Percentiles rank a stretch among this genome's conserved stretches.
phyloP scores from a whole-genome alignment of 2,888 invertebrate genomes.

The Mimumesa dahlbomi region DNA sequence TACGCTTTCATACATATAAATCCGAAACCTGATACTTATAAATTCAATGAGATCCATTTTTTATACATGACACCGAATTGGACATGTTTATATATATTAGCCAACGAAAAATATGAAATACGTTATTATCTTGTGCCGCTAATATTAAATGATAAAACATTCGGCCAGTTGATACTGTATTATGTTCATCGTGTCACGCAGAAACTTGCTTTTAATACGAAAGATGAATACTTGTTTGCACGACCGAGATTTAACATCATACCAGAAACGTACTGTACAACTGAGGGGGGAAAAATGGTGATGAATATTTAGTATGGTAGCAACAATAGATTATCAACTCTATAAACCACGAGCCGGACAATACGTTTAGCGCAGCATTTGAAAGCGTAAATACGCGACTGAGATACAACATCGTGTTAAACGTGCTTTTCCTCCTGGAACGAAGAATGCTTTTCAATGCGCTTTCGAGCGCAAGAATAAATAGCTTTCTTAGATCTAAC shows the following conservation, averaged over 20 bases:
- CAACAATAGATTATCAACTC: slow-evolving; percentile 44
- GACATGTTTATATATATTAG: not conserved
- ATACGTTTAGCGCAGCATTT: slow-evolving; percentile 17
- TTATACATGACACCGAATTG: not conserved
- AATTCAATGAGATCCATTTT: not conserved
- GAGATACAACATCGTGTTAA: slow-evolving; percentile 40
- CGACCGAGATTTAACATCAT: not conserved
- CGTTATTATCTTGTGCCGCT: not conserved
- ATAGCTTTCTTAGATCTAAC: slow-evolving; percentile 12
- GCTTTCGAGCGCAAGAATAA: not conserved
- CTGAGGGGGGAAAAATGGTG: slow-evolving; percentile 17
- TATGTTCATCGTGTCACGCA: slow-evolving; percentile 7
- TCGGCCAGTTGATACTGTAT: not conserved
- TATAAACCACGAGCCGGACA: slow-evolving; percentile 28
- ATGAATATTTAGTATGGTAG: slow-evolving; percentile 46
- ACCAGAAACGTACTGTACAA: not conserved
- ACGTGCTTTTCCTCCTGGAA: slow-evolving; percentile 30
- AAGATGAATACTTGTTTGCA: not conserved
- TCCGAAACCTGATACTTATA: too few species aligned
- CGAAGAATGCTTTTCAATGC: slow-evolving; percentile 34
- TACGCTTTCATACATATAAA: too few species aligned
- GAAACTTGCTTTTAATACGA: slow-evolving; percentile 10
- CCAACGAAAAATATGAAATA: not conserved
- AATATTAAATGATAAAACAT: slow-evolving; percentile 3
- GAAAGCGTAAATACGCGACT: slow-evolving; percentile 34